Evolutionary conservation across 2,113 vertebrate genomes (phyloP), one percentile per base, ranked within the genome.

Genomic region (Pangasianodon gigas): DNA sequence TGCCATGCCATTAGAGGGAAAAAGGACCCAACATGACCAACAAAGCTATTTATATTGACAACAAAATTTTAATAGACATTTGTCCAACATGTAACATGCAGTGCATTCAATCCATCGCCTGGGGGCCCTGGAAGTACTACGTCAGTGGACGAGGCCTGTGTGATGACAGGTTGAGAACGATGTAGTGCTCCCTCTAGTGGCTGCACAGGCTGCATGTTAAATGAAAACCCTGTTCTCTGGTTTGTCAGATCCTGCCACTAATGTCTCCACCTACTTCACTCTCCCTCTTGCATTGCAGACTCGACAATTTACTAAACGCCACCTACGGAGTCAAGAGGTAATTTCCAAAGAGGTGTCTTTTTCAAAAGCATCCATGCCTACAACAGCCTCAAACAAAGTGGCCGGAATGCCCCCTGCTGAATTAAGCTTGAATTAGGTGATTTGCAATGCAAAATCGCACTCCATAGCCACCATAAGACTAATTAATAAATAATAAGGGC

Each of bases 271-370:
- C 95, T 96, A 95, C 95, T 95, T 95, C 94, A 95, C 93, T 95
- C 95, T 96, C 94, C 93, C 93, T 97, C 96, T 96, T 96, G 95
- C 95, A 95, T 96, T 96, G 95, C 97, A 99, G 98, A 97, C 97
- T 98, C 95, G 98, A 99, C 98, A 98, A 98, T 96, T 97, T 99
- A 97, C 97, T 98, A 96, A 99, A 99, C 95, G 97, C 98, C 97
- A 98, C 97, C 95, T 98, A 98, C 90, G 98, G 98, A 95, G 97
- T 98, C 94, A 98, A 99, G 97, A 99, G 98, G 98, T 99, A 98
- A 98, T 96, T 96, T 94, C 94, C 91, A 95, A 91, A 87, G 89
- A 95, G 95, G 95, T 96, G 95, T 96, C 94, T 93, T 94, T 95
- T 94, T 90, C 46, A 94, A 96, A 95, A 95, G 95, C 95, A 96